Base-by-base conservation (phyloP, 2,888 invertebrate genomes). In the Tanypteryx hageni region DNA sequence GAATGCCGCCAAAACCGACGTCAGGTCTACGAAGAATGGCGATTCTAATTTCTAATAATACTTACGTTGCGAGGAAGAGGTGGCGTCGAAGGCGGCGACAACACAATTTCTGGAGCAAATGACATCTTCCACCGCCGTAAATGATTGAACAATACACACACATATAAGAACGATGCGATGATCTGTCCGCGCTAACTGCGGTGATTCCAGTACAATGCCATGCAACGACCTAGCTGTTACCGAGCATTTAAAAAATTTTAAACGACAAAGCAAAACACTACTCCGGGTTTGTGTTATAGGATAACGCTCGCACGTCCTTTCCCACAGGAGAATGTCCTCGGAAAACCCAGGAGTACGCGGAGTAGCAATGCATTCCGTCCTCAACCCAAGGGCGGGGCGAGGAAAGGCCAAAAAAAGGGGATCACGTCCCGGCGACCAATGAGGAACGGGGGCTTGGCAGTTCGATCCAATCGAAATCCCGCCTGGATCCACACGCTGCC, bases 41-140 rank as follows among this genome's bases (percentile, higher is more conserved):
- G 44, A n/a, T n/a, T n/a, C n/a, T n/a, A n/a, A 76, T 11, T 27
- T 27, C 4, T 0, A 27, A 11, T 22, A 11, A 31, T 89, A 89
- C 89, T 89, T 58, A 89, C 89, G 14, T 56, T 89, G 56, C 95
- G 95, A 95, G 96, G 96, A 94, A 97, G 95, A 94, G 97, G 97
- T 93, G 97, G 97, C 94, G 97, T 97, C 94, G 96, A 96, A 93
- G 97, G 97, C 94, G 97, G 97, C 94, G 97, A 97, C 94, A 97
- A 96, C 2, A 89, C 89, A 27, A 64, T 44, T 64, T 89, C 89
- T 44, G 83, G 57, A 56, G 83, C 8, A 16, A n/a, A 44, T 9
- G 89, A 89, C 89, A 89, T 89, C 64, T 64, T 56, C 27, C 82
- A 94, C 13, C 94, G 94, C 18, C 94, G 95, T 81, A 94, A 92